Percentiles rank a stretch among this genome's conserved stretches.
phyloP scores from a whole-genome alignment of 1,140 invertebrate species.

The Drosophila subobscura region DNA sequence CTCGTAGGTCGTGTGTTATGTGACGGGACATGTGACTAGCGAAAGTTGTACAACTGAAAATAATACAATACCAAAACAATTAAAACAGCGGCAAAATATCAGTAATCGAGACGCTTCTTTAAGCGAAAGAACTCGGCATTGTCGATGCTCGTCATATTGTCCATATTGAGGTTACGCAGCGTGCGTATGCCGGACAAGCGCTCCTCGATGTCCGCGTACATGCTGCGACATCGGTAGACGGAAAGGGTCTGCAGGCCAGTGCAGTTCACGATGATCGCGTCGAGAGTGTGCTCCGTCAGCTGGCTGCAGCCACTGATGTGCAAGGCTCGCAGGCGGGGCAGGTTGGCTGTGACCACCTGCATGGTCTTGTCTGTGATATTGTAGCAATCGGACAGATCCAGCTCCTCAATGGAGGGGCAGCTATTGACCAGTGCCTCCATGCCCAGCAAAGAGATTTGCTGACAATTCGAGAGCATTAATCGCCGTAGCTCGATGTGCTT shows the following conservation, averaged over 20 bases:
- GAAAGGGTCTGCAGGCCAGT: conserved; percentile 78
- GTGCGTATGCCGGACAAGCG: conserved; percentile 84
- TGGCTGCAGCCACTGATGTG: conserved; percentile 88
- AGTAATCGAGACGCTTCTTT: conserved; percentile 81
- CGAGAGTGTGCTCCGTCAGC: conserved; percentile 87
- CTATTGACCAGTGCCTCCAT: conserved; percentile 86
- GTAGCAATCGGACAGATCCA: conserved; percentile 87
- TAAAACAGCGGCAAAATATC: conserved; percentile 81
- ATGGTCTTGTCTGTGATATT: conserved; percentile 88
- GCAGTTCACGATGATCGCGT: conserved; percentile 86
- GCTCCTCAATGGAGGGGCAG: conserved; percentile 88
- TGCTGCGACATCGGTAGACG: conserved; percentile 73
- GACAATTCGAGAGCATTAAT: conserved; percentile 86
- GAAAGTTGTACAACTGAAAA: conserved; percentile 81
- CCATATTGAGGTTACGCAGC: conserved; percentile 81
- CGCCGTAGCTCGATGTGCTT: conserved; percentile 86
- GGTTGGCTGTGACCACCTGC: conserved; percentile 85
- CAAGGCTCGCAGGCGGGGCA: conserved; percentile 86
- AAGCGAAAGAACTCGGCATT: conserved; percentile 75
- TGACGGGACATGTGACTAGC: conserved; percentile 53
- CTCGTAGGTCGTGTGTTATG: neutral
- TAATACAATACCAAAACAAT: conserved; percentile 78
- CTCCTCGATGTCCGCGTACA: conserved; percentile 84
- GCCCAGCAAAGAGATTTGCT: conserved; percentile 88
- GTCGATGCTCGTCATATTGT: conserved; percentile 73